Percentiles rank a stretch among this genome's conserved stretches.
phyloP scores from a whole-genome alignment of 1,140 invertebrate genomes.

The Hycleus cichorii region DNA sequence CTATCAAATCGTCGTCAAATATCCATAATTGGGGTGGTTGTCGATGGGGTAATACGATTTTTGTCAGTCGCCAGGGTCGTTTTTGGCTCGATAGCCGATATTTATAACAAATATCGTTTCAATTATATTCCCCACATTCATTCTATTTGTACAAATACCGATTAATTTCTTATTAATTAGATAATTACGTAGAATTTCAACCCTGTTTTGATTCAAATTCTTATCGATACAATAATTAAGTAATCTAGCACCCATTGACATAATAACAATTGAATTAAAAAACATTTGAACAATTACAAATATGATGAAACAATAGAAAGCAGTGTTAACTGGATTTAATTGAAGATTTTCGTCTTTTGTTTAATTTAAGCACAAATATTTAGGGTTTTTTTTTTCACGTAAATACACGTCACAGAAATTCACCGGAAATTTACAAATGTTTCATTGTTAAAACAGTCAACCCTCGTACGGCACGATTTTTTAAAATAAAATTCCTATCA shows the following conservation, averaged over 20 bases:
- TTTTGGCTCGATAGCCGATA: conserved; percentile 37
- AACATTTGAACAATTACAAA: not conserved
- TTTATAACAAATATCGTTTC: conserved; percentile 28
- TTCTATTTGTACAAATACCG: conserved; percentile 36
- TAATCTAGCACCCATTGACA: not conserved
- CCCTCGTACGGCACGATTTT: conserved; percentile 32
- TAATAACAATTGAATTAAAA: conserved; percentile 1
- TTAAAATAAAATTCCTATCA: conserved; percentile 35
- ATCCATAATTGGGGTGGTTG: conserved; percentile 22
- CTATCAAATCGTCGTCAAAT: conserved; percentile 36
- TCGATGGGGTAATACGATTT: not conserved
- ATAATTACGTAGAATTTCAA: conserved; percentile 4
- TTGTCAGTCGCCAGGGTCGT: conserved; percentile 41
- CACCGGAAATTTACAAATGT: not conserved
- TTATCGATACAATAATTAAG: conserved; percentile 3
- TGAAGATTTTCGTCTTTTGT: not conserved
- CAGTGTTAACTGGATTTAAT: not conserved
- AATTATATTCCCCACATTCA: conserved; percentile 25
- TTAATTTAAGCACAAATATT: not conserved
- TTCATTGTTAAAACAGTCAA: conserved; percentile 26
- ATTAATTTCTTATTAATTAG: conserved; percentile 27
- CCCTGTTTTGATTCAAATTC: not conserved
- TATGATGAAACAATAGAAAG: not conserved
- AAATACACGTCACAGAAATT: too few relatives aligned
- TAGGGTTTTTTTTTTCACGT: too few relatives aligned